Percentiles rank a stretch among this genome's conserved stretches.
phyloP scores from a whole-genome alignment of 2,888 invertebrate species.

The Coelinius sp. region DNA sequence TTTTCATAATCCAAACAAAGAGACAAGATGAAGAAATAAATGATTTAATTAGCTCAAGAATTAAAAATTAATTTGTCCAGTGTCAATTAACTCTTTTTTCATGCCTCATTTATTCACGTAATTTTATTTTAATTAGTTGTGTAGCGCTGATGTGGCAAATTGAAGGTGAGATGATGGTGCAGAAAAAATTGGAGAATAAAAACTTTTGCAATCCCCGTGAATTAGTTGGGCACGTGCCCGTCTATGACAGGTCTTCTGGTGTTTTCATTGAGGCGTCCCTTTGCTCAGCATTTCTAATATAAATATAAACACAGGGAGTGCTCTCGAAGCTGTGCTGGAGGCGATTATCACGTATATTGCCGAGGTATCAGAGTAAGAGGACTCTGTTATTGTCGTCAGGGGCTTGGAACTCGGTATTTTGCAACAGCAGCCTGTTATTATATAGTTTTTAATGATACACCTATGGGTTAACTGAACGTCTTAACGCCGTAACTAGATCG shows the following conservation, averaged over 20 bases:
- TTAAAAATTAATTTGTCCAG: not conserved
- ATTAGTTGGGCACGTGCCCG: not conserved
- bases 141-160: too few relatives aligned
- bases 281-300: not conserved
- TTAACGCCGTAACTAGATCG: constrained; percentile 22
- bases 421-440: constrained; percentile 18
- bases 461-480: constrained; percentile 18
- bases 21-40: not conserved
- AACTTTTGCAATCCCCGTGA: not conserved
- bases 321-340: not conserved
- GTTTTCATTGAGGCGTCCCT: not conserved
- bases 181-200: not conserved
- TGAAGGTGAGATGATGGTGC: too few relatives aligned
- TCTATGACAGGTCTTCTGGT: not conserved
- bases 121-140: not conserved
- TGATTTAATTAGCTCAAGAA: not conserved
- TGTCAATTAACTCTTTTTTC: not conserved
- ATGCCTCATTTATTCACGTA: not conserved
- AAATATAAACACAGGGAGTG: not conserved
- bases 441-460: constrained; percentile 26
- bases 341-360: not conserved
- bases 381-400: constrained; percentile 19
- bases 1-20: not conserved
- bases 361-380: not conserved
- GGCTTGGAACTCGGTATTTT: constrained; percentile 7